These are phyloP conservation scores for Paracentrotus lividus DNA, from an alignment of 53 echinoderm and acorn worm species.

Conservation along the genomic window DNA sequence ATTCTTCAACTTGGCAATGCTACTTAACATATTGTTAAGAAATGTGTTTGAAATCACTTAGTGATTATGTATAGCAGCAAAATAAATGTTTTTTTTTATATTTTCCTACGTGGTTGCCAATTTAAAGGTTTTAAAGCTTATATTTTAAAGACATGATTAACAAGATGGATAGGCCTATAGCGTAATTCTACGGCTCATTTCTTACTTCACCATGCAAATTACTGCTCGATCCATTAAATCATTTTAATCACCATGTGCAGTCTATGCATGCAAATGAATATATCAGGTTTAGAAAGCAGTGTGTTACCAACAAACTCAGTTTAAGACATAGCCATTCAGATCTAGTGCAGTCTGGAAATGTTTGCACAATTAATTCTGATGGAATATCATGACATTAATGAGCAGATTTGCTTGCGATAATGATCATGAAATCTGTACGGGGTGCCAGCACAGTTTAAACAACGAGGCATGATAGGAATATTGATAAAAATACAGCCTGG, in stretches of 20 bases:
- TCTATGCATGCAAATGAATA: not conserved
- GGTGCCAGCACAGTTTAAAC: not conserved
- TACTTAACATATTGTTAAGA: not conserved
- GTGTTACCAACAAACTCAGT: not conserved
- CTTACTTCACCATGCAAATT: not conserved
- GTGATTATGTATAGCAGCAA: not conserved
- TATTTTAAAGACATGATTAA: not conserved
- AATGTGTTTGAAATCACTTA: not conserved
- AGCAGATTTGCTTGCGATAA: slow-evolving; percentile 29
- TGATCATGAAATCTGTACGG: slow-evolving; percentile 4
- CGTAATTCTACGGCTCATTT: not conserved
- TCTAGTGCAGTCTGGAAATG: not conserved
- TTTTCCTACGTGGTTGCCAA: not conserved
- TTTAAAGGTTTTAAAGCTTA: not conserved
- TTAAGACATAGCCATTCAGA: slow-evolving; percentile 2
- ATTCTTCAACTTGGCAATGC: not conserved
- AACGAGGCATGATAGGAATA: slow-evolving; percentile 8
- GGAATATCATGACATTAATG: slow-evolving; percentile 41
- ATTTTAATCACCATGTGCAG: not conserved
- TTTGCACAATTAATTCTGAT: slow-evolving; percentile 42
- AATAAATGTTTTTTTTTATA: not conserved
- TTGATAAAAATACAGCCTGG: slow-evolving; percentile 17
- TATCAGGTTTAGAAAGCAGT: not conserved
- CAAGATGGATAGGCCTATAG: slow-evolving; percentile 19
- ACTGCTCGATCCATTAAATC: not conserved